Conservation (phyloP, 2,113 vertebrate genomes). For the Ammodytes dubius region DNA sequence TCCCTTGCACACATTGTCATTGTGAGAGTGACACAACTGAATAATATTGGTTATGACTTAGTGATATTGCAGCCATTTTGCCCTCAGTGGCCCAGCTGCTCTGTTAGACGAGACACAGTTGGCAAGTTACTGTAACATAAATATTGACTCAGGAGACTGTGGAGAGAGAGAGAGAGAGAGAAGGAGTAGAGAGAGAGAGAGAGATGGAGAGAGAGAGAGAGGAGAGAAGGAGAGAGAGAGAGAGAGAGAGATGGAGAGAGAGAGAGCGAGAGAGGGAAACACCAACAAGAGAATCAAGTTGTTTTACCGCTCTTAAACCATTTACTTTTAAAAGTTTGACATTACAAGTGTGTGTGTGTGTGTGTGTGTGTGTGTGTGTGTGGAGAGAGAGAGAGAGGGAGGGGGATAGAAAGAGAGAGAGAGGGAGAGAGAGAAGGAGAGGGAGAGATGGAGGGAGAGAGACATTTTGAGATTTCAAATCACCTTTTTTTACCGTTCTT, state of each 20-base stretch:
- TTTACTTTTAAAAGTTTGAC: no score
- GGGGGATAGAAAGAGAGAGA: conserved; percentile 8
- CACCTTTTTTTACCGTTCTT: no score
- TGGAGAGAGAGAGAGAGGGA: conserved; percentile 13
- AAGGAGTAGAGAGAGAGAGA: no score
- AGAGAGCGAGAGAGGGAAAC: no score
- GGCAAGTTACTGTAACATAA: conserved; percentile 58
- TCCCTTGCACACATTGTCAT: conserved; percentile 11
- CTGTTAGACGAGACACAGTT: conserved; percentile 28
- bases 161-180: not conserved
- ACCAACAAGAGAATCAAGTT: no score
- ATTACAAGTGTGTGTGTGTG: no score
- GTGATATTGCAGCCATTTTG: conserved; percentile 36
- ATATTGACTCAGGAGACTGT: conserved; percentile 59
- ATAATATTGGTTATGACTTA: conserved; percentile 38
- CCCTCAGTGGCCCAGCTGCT: not conserved
- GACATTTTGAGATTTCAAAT: no score
- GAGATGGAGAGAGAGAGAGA: not conserved
- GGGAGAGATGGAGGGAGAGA: no score
- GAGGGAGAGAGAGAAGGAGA: no score
- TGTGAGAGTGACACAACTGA: conserved; percentile 10
- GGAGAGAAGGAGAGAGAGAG: not conserved
- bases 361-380: no score
- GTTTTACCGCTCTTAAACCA: no score
- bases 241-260: no score